Evolutionary conservation across 2,113 vertebrate genomes (phyloP), one percentile per base, ranked within the genome.

Genomic region (Alouatta palliata): DNA sequence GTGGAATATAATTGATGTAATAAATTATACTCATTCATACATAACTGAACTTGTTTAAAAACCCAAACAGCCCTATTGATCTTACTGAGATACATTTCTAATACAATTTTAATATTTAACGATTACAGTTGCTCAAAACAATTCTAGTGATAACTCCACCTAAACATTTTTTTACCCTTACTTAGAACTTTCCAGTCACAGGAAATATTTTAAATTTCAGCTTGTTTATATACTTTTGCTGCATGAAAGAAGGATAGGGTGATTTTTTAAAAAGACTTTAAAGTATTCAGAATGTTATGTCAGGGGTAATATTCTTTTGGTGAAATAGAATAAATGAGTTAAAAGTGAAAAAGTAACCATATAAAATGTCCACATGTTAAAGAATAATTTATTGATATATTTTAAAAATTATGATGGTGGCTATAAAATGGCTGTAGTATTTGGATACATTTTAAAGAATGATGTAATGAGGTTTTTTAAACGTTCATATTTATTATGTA

Each of bases 401-500:
- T 89, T 61, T 82, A 8, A 30, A 93, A 95, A 43, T 56, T 52
- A 77, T 43, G 47, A 35, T 21, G 9, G 71, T 40, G 27, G 32
- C 0, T 25, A 80, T 56, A 88, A 87, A 94, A 82, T n/a, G 32
- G 49, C 66, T 66, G 6, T 68, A 35, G 35, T 49, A 71, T 58
- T 92, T 95, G 71, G 52, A 84, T 71, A 76, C 27, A 81, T 82
- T 85, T 88, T 91, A 85, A 96, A 76, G 49, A 90, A 64, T 71
- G 35, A 64, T 52, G 2, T 35, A 87, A 95, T 20, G 40, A 66
- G 23, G 66, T 20, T 68, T 94, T 87, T 43, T 12, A 95, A 84
- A 30, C 75, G 61, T 66, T 35, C 20, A 4, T 71, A 49, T 85
- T 81, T 85, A 81, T 54, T 45, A 56, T 47, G 25, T 86, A n/a